Evolutionary conservation across 2,888 invertebrate genomes (phyloP), one percentile per base, ranked within the genome.

Genomic region (Cyrtodaria siliqua): DNA sequence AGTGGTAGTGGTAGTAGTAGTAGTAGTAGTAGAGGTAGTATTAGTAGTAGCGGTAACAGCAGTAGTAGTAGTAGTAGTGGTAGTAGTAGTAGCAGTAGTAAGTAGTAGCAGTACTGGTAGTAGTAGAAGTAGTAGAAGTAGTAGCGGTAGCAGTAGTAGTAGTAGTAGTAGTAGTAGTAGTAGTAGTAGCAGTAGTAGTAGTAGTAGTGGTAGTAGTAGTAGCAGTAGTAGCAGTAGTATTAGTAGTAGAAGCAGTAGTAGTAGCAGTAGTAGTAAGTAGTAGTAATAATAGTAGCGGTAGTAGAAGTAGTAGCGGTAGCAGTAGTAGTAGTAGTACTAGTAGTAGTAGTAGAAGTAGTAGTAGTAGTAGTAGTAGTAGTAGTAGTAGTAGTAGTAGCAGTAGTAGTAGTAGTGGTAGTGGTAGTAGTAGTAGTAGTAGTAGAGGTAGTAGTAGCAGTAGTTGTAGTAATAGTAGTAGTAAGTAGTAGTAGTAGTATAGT

Each of bases 1-100:
- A 74, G 67, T 77, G 61, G 66, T 74, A 74, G 64, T 71, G 60
- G 64, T 60, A 59, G 67, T 60, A 66, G 55, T 59, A 47, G 67
- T 49, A 59, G 57, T 50, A 67, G 64, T 29, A 29, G 57, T 49
- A 56, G 67, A 68, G 61, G 67, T 77, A 68, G 67, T 73, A 67
- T 40, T 55, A 72, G 59, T 60, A 59, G 67, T 52, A 71, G 61
- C 49, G 59, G 67, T 57, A 47, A 57, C 59, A 59, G 55, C 23
- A 29, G 56, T 49, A 47, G 67, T 77, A 62, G 72, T 73, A 68
- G 59, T 66, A 72, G 59, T 55, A 59, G 60, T 53, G 66, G 55
- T 59, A 67, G 57, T 59, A 57, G 57, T 67, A 59, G 6, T 44
- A 44, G 16, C n/a, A 44, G 44, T 24, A 1, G 14, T 29, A n/a